Conservation (phyloP, 2,797 vertebrate species). For the Neoniphon sammara region DNA sequence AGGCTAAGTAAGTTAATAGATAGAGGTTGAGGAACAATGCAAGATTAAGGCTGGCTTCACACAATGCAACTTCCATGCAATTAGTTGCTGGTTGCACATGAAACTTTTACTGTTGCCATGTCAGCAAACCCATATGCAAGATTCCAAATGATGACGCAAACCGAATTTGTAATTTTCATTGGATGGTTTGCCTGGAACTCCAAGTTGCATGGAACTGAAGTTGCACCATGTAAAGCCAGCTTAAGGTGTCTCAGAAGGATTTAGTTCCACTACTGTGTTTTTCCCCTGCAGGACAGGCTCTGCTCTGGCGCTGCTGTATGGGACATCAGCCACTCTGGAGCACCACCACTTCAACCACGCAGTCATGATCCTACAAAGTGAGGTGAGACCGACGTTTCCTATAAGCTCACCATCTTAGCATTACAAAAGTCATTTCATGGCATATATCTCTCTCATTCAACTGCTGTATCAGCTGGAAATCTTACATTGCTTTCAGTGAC, state of each 20-base stretch:
- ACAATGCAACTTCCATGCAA: too few species aligned
- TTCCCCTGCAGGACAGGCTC: slow-evolving; percentile 81
- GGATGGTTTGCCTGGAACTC: too few species aligned
- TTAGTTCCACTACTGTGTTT: slow-evolving; percentile 25
- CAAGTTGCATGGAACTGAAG: too few species aligned
- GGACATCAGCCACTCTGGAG: slow-evolving; percentile 86
- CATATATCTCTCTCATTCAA: not conserved
- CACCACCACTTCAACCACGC: slow-evolving; percentile 89
- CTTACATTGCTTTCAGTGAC: not conserved
- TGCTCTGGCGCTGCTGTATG: slow-evolving; percentile 84
- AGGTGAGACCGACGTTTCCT: slow-evolving; percentile 70
- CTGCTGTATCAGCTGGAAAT: not conserved
- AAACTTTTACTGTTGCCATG: too few species aligned
- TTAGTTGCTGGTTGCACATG: too few species aligned
- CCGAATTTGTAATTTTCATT: too few species aligned
- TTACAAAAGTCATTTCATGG: not conserved
- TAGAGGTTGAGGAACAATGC: not conserved
- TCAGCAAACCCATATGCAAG: too few species aligned
- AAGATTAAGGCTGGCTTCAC: too few species aligned
- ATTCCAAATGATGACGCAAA: too few species aligned
- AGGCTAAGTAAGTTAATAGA: slow-evolving; percentile 81
- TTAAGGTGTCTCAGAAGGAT: not conserved
- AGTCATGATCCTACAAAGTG: slow-evolving; percentile 88
- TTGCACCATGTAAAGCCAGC: too few species aligned
- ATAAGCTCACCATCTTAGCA: not conserved